A percentile compares a stretch with the other conserved stretches of the same genome.
These are phyloP conservation scores for Luffia ferchaultella DNA, from an alignment of 2,888 invertebrate genomes.

Conservation along the genomic window DNA sequence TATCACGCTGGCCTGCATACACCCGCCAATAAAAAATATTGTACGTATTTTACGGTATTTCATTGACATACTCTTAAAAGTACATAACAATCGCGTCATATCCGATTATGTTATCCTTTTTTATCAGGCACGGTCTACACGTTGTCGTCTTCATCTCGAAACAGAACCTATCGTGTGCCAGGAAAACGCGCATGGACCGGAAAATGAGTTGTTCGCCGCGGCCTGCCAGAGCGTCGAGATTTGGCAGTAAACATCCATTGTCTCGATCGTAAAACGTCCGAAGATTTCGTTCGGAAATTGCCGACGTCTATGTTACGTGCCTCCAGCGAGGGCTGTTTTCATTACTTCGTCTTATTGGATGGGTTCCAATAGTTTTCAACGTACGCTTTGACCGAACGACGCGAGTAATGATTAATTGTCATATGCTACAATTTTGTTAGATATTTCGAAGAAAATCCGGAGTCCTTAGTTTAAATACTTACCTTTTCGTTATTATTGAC, in stretches of 20 bases:
- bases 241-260: constrained; percentile 14
- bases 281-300: constrained; percentile 54
- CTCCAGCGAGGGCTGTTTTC: constrained; percentile 44
- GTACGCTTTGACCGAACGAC: constrained; percentile 32
- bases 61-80: too few relatives aligned
- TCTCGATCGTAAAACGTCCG: constrained; percentile 35
- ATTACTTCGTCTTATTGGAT: constrained; percentile 59
- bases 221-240: constrained; percentile 36
- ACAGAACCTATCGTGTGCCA: not conserved
- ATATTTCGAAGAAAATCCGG: too few relatives aligned
- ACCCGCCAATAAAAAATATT: too few relatives aligned
- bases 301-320: constrained; percentile 40
- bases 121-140: too few relatives aligned
- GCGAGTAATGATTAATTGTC: not conserved
- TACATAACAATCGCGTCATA: too few relatives aligned
- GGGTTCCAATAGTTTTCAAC: constrained; percentile 55
- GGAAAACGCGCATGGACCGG: constrained; percentile 22
- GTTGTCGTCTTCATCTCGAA: too few relatives aligned
- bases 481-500: too few relatives aligned
- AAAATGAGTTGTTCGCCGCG: constrained; percentile 51
- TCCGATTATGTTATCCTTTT: too few relatives aligned
- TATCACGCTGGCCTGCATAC: too few relatives aligned
- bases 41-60: too few relatives aligned
- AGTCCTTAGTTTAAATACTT: too few relatives aligned
- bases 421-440: too few relatives aligned